Evolutionary conservation across 2,797 vertebrate genomes (phyloP), one percentile per base, ranked within the genome.

Genomic region (Poecilia picta): DNA sequence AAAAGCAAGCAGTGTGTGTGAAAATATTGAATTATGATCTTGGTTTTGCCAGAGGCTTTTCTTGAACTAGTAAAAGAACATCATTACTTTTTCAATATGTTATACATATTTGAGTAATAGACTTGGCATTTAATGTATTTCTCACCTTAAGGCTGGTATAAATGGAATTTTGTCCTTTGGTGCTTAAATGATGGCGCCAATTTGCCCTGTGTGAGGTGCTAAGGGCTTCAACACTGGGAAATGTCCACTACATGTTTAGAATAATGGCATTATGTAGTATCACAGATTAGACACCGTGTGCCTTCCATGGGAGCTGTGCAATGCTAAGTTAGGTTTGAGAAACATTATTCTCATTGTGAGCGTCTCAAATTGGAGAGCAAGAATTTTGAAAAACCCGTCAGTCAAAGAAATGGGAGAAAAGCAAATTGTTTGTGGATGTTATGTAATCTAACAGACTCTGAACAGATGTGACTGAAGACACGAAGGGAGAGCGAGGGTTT

Each of bases 371-470:
- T 68, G 53, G 73, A 72, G 74, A 74, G 85, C 31, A 5, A 47
- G 16, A 13, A 12, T 77, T 73, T 80, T 25, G 33, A 86, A 78
- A 74, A 75, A 85, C 53, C 76, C 72, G 75, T 87, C 85, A 88
- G 83, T 90, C 82, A 88, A 72, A 87, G 68, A 41, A 76, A 89
- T 81, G 72, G 85, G 81, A 91, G 89, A 86, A 93, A 93, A 87
- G 84, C 88, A 91, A 93, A 88, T 77, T 87, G 90, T 90, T 91
- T 90, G 85, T 84, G 83, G 75, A 81, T 84, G 81, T 95, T 93
- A 93, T 93, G 92, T 90, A 94, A 93, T 91, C 81, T 43, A 73
- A 76, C 92, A 93, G 90, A 92, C 82, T 79, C 79, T 72, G 77
- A 87, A 80, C 93, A 93, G 92, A 95, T 93, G 94, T 89, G 84